Conservation (phyloP, 2,797 vertebrate genomes). For the Alauda arvensis region DNA sequence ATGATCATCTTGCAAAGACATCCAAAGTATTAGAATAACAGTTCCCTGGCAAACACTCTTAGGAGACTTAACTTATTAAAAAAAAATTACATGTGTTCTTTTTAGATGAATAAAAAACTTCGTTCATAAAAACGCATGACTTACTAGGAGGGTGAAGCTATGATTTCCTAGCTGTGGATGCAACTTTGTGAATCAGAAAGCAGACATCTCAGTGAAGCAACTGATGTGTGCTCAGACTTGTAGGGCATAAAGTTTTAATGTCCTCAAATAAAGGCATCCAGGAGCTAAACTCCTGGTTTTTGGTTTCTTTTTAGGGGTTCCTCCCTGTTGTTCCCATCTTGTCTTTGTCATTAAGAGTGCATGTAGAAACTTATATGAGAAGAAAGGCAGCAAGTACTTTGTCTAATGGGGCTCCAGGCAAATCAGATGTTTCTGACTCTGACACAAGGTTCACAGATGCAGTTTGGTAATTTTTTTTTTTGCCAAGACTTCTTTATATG, state of each 20-base stretch:
- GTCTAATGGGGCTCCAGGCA: not conserved
- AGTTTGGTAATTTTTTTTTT: not conserved
- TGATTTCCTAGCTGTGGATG: not conserved
- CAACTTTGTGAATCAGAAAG: not conserved
- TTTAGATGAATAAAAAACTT: constrained; percentile 17
- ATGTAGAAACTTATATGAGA: not conserved
- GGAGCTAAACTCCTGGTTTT: not conserved
- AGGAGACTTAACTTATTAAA: constrained; percentile 5
- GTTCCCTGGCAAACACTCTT: constrained; percentile 1
- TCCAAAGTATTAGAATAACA: constrained; percentile 31
- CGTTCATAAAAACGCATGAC: not conserved
- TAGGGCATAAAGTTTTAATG: not conserved
- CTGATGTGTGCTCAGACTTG: not conserved
- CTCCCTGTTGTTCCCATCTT: not conserved
- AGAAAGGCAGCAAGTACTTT: not conserved
- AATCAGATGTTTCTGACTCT: not conserved
- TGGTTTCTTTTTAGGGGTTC: not conserved
- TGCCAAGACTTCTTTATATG: not conserved
- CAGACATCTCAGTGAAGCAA: not conserved
- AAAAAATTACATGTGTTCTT: constrained; percentile 12
- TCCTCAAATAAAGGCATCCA: not conserved
- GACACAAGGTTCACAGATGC: not conserved
- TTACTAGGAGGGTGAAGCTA: not conserved
- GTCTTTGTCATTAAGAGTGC: not conserved
- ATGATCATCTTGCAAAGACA: constrained; percentile 10